Percentiles rank a stretch among this genome's conserved stretches.
Evolutionary conservation across 2,888 invertebrate species (phyloP).

Genomic region (Agonopterix alstromeriana): DNA sequence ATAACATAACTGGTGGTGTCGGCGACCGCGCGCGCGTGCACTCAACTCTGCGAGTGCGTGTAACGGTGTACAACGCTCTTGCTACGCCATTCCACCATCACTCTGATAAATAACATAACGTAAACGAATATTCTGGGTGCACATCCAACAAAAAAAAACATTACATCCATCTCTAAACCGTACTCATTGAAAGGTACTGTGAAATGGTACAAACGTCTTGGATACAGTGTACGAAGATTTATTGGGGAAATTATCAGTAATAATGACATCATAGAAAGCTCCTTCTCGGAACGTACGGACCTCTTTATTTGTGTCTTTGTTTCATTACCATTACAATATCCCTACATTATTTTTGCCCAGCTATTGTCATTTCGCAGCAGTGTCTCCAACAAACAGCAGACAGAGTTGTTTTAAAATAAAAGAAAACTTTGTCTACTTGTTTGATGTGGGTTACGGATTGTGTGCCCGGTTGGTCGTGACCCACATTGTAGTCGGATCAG

Average conservation of each 20-base stretch:
- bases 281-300: neutral
- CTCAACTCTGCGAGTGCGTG: slow-evolving; percentile 64
- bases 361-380: slow-evolving; percentile 2
- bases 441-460: slow-evolving; percentile 22
- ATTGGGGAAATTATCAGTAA: slow-evolving; percentile 28
- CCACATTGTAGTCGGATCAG: slow-evolving; percentile 57
- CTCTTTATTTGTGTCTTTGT: slow-evolving; percentile 6
- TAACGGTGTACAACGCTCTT: slow-evolving; percentile 54
- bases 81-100: slow-evolving; percentile 35
- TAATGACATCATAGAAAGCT: slow-evolving; percentile 20
- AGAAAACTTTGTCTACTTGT: slow-evolving; percentile 1
- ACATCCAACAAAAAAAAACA: too few relatives aligned
- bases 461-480: slow-evolving; percentile 39
- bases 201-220: too few relatives aligned
- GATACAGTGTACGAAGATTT: slow-evolving; percentile 17
- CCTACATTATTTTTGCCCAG: slow-evolving; percentile 11
- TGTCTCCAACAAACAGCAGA: neutral
- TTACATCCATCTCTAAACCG: too few relatives aligned
- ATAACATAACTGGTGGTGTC: slow-evolving; percentile 49
- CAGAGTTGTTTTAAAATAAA: slow-evolving; percentile 4
- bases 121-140: neutral
- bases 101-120: slow-evolving; percentile 15
- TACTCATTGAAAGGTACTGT: too few relatives aligned
- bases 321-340: slow-evolving; percentile 5
- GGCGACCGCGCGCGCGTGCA: slow-evolving; percentile 69